A percentile compares a stretch with the other conserved stretches of the same genome.
Evolutionary conservation across 92 coral and sea anemone genomes (phyloP).

Genomic region (Actinernus sp.): DNA sequence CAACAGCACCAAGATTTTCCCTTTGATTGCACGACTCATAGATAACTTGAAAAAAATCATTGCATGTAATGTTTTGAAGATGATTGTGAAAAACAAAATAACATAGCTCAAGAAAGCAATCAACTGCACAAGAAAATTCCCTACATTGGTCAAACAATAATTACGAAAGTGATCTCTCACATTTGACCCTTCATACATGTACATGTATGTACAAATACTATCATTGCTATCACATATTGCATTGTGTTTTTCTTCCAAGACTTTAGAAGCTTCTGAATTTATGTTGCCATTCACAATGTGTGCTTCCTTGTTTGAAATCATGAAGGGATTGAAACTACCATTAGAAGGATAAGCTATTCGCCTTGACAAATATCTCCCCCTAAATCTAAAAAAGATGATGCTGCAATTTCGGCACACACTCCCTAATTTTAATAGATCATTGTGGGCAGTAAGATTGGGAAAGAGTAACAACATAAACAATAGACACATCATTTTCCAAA

Average conservation of each 20-base stretch:
- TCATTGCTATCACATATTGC: background rate
- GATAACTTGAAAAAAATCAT: conserved; percentile 56
- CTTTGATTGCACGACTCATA: conserved; percentile 35
- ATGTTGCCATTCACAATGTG: conserved; percentile 53
- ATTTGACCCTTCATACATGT: conserved; percentile 26
- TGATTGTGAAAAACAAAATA: conserved; percentile 35
- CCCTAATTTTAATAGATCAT: too few species aligned
- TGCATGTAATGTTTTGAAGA: conserved; percentile 35
- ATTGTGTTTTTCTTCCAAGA: background rate
- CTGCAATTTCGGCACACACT: too few species aligned
- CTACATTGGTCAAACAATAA: conserved; percentile 61
- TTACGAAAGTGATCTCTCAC: conserved; percentile 57
- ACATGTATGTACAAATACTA: background rate
- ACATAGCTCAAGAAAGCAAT: conserved; percentile 60
- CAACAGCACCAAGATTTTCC: conserved; percentile 40
- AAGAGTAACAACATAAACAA: too few species aligned
- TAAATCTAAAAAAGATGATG: conserved; percentile 2
- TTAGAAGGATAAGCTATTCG: conserved; percentile 42
- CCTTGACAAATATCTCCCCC: conserved; percentile 59
- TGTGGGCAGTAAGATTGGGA: too few species aligned
- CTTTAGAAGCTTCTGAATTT: conserved; percentile 3
- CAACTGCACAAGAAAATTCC: conserved; percentile 80
- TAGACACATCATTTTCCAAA: too few species aligned
- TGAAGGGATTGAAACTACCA: conserved; percentile 20
- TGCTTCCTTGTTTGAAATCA: conserved; percentile 53